phyloP scores from a whole-genome alignment of 1,140 invertebrate species.

The Grapholita molesta region DNA sequence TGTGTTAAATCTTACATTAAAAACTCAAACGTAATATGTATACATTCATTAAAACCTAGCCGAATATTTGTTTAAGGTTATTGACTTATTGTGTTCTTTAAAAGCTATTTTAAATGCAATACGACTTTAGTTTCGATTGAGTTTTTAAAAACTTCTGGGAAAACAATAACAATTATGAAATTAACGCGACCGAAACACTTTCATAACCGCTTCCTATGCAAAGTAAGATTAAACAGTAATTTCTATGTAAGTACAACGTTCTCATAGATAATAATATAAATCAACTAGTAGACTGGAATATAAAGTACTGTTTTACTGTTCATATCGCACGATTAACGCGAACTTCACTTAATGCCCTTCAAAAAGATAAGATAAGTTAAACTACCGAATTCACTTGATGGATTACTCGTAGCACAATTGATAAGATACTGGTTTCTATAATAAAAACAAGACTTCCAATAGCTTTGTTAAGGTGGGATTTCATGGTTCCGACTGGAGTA shows the following conservation, averaged over 20 bases:
- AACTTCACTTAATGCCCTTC: background rate
- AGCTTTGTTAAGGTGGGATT: background rate
- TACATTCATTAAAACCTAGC: too few species aligned
- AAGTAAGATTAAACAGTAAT: background rate
- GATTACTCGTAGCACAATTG: background rate
- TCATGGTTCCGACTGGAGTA: background rate
- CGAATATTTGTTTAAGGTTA: too few species aligned
- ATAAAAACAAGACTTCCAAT: background rate
- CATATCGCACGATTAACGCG: background rate
- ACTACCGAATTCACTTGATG: slow-evolving; percentile 10
- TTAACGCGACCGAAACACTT: background rate
- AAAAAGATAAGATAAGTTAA: background rate
- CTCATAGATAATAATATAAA: background rate
- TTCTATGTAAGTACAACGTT: background rate
- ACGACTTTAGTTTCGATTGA: too few species aligned
- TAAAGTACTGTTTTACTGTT: background rate
- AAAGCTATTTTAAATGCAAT: too few species aligned
- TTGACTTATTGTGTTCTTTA: too few species aligned
- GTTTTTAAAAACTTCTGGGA: too few species aligned
- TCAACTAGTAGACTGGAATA: background rate
- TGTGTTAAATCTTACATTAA: too few species aligned
- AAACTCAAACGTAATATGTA: too few species aligned
- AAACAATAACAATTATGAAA: background rate
- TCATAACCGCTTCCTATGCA: background rate
- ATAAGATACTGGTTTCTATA: slow-evolving; percentile 3